phyloP scores from a whole-genome alignment of 2,797 vertebrate species.

The Microhierax caerulescens region DNA sequence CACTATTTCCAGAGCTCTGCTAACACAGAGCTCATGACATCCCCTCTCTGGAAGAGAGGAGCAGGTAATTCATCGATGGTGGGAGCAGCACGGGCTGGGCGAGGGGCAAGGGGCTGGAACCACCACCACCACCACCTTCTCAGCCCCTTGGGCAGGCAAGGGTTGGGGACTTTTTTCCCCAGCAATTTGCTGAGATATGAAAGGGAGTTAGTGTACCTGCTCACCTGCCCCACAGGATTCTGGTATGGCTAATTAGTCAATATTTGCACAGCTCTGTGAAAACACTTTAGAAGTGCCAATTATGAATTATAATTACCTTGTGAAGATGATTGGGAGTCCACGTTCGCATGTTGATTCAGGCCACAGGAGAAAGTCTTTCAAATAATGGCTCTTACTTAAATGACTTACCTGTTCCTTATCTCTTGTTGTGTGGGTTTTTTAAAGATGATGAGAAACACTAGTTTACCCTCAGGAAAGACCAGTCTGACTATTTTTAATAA shows the following conservation, averaged over 20 bases:
- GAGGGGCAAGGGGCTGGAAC: not conserved
- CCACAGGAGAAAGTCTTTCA: constrained; percentile 18
- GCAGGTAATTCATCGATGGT: not conserved
- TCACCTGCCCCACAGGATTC: not conserved
- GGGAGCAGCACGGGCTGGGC: not conserved
- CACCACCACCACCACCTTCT: not conserved
- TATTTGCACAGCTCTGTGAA: constrained; percentile 40
- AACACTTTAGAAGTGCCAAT: constrained; percentile 11
- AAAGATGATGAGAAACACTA: constrained; percentile 33
- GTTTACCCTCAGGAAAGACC: constrained; percentile 44
- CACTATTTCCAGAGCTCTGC: not conserved
- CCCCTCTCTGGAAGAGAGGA: not conserved
- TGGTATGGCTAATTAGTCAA: constrained; percentile 23
- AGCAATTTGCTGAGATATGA: not conserved
- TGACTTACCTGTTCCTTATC: not conserved
- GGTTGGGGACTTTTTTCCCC: not conserved
- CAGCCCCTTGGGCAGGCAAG: not conserved
- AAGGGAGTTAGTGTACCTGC: not conserved
- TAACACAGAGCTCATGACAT: not conserved
- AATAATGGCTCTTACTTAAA: constrained; percentile 6
- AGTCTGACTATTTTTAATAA: constrained; percentile 68
- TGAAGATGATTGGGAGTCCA: constrained; percentile 13
- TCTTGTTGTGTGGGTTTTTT: not conserved
- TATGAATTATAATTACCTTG: constrained; percentile 45
- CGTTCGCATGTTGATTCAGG: not conserved